phyloP scores from a whole-genome alignment of 1,140 invertebrate species.

The Plectus sambesii region DNA sequence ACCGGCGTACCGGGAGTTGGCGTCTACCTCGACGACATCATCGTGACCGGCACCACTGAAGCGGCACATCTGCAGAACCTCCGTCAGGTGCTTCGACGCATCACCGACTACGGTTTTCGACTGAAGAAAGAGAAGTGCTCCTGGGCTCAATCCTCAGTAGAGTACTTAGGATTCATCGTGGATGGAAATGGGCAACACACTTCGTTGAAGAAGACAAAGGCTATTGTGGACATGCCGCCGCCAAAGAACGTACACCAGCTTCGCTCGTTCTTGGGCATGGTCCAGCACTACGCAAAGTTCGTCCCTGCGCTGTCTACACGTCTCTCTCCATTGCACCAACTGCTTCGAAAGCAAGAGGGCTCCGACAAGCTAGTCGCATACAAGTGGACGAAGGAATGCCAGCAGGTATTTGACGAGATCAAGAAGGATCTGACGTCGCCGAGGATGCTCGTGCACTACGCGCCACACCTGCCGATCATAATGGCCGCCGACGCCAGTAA shows the following conservation, averaged over 20 bases:
- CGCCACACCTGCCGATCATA: constrained; percentile 40
- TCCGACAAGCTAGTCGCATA: no score
- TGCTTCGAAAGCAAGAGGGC: constrained; percentile 16
- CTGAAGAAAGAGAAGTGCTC: constrained; percentile 17
- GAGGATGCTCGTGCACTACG: constrained; percentile 41
- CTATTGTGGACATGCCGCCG: constrained; percentile 19
- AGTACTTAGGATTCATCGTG: constrained; percentile 19
- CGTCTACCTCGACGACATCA: constrained; percentile 43
- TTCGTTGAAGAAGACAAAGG: constrained; percentile 12
- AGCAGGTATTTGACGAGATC: constrained; percentile 27
- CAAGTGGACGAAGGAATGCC: constrained; percentile 4
- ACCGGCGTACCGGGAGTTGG: constrained; percentile 31
- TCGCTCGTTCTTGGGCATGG: constrained; percentile 24
- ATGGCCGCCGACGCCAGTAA: constrained; percentile 49
- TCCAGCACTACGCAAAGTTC: constrained; percentile 21
- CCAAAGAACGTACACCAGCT: constrained; percentile 22
- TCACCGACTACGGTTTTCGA: constrained; percentile 11
- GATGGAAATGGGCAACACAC: constrained; percentile 9
- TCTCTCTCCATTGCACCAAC: constrained; percentile 13
- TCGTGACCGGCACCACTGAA: constrained; percentile 10
- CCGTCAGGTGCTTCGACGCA: constrained; percentile 1
- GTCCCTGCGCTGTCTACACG: constrained; percentile 8
- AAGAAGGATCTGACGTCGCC: constrained; percentile 34
- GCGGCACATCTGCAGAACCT: constrained; percentile 12
- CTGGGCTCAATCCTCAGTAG: constrained; percentile 1